These are phyloP conservation scores for Aphidius gifuensis DNA, from an alignment of 1,140 invertebrate genomes.

Conservation along the genomic window DNA sequence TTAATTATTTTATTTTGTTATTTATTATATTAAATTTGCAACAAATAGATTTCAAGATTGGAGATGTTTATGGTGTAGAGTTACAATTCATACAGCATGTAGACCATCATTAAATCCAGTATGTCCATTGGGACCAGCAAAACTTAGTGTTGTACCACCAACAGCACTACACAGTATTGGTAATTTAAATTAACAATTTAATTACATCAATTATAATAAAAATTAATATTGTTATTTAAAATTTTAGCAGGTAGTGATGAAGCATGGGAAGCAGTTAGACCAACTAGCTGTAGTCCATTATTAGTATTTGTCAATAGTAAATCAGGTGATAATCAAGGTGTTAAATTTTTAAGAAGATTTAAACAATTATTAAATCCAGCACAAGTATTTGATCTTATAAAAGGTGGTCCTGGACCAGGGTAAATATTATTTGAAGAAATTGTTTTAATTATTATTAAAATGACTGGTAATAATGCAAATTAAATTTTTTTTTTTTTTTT, in stretches of 20 bases:
- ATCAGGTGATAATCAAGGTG: conserved; percentile 94
- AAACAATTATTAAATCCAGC: conserved; percentile 95
- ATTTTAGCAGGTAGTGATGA: conserved; percentile 66
- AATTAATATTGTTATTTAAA: conserved; percentile 2
- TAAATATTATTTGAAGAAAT: conserved; percentile 40
- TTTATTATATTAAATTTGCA: background rate
- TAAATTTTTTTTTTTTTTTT: background rate
- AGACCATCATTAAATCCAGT: conserved; percentile 68
- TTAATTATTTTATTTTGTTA: conserved; percentile 8
- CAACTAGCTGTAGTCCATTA: conserved; percentile 78
- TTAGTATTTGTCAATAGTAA: conserved; percentile 97
- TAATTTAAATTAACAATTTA: conserved; percentile 40
- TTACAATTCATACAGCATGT: conserved; percentile 88
- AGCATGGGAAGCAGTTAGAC: conserved; percentile 83
- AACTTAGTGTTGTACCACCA: conserved; percentile 89
- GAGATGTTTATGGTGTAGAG: conserved; percentile 92
- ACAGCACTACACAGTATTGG: conserved; percentile 88
- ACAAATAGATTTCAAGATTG: conserved; percentile 83
- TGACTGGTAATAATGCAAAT: background rate
- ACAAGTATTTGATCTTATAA: conserved; percentile 95
- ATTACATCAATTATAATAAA: no score
- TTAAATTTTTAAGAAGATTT: conserved; percentile 93
- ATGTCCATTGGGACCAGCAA: conserved; percentile 82
- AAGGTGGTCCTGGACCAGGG: conserved; percentile 84
- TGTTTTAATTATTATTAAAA: background rate